Evolutionary conservation across 1,140 invertebrate genomes (phyloP), one percentile per base, ranked within the genome.

Genomic region (Cyrtorhinus lividipennis): DNA sequence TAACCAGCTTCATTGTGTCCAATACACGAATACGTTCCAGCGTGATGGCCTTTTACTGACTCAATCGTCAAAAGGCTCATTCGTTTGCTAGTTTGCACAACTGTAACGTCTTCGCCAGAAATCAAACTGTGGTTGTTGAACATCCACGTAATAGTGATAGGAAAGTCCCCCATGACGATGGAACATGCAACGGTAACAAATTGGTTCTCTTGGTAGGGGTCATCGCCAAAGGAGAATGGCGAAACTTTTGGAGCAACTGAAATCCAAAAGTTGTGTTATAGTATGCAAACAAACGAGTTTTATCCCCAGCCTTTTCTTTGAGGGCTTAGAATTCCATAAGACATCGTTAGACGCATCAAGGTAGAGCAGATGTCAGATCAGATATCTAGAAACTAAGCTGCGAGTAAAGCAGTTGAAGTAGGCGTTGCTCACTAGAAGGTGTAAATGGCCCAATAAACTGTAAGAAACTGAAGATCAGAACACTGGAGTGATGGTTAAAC

Each of bases 91-190:
- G 81, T 78, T 70, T 84, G 83, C 62, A 80, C 77, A 61, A 83
- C 76, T 27, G 78, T 75, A 69, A 84, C 79, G 68, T 80, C 80
- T 68, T 78, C 75, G 62, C 53, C 60, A 15, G 65, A 13, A 3
- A 53, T 24, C 18, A 67, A 25, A 18, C 20, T 56, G n/a, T 56
- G 44, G 13, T 45, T 81, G 67, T 85, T 81, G 64, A 84, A 80
- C 8, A 77, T 80, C 84, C 84, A 87, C 53, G 76, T 79, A 67
- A 86, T 82, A 56, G 76, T 77, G 30, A 86, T 76, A 26, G 84
- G 85, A 24, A 81, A 75, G 73, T 87, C 86, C 56, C 86, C 86
- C 70, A 85, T 83, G 70, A 79, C 80, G 61, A 87, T 82, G 27
- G 82, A 81, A 73, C 88, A 92, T 13, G 80, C 82, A 18, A 90